Evolutionary conservation across 2,888 invertebrate species (phyloP), one percentile per base, ranked within the genome.

Genomic region (Phortica magna): DNA sequence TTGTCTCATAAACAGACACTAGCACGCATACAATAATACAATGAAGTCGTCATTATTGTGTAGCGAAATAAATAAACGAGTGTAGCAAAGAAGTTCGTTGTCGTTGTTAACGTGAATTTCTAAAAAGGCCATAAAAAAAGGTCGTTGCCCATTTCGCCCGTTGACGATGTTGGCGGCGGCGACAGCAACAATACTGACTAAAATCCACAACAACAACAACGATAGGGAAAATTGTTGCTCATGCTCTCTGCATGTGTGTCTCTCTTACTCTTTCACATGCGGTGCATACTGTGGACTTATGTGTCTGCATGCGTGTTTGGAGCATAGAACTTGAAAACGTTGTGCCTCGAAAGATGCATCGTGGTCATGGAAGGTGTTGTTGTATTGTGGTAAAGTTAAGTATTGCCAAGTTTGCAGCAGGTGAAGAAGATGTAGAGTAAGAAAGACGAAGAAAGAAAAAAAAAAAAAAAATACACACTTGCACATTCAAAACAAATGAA

Each of bases 131-230:
- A 71, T 71, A 71, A 71, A 71, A 59, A 85, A 85, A 88, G 85
- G 85, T 85, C 85, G 85, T 88, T 85, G 85, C 88, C 85, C 85
- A 85, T 81, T 71, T 88, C 88, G 12, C 43, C 12, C 68, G 86
- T 80, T 83, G 80, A 84, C n/a, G 22, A 43, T 3, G 12, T n/a
- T 41, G 17, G 9, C 14, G 14, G 80, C 81, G 85, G 80, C 80
- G 84, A 73, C 78, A 77, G 70, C 53, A 71, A 71, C 70, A 71
- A 71, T 71, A 55, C 53, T 71, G 70, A 53, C 55, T 71, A 71
- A 55, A 71, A 71, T 61, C 17, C n/a, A 71, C 12, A 53, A 53
- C 43, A 41, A 73, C 73, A 73, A 22, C 65, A 67, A 67, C 65
- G 65, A 67, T 6, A 59, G 19, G 17, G 39, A 73, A 61, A 61